phyloP scores from a whole-genome alignment of 2,888 invertebrate species.

The Cybosia mesomella region DNA sequence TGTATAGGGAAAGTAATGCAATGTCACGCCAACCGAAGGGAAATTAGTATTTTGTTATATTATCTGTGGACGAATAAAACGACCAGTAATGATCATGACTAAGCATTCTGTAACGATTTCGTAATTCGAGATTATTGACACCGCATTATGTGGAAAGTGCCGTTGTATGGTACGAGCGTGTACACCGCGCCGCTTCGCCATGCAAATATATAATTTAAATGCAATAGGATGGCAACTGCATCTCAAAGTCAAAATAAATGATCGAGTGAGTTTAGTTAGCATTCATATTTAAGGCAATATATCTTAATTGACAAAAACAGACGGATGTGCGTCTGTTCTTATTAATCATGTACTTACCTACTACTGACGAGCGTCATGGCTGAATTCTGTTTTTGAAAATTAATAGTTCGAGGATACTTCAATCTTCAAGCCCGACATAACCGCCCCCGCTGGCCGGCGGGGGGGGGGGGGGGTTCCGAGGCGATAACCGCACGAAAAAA shows the following conservation, averaged over 20 bases:
- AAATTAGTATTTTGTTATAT: slow-evolving; percentile 50
- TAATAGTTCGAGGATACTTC: too few relatives aligned
- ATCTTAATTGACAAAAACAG: neutral
- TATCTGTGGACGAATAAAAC: slow-evolving; percentile 42
- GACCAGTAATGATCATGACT: slow-evolving; percentile 52
- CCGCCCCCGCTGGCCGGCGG: too few relatives aligned
- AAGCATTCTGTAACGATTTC: slow-evolving; percentile 46
- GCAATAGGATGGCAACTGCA: neutral
- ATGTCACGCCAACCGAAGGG: slow-evolving; percentile 51
- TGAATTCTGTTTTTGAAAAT: neutral
- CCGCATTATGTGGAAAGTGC: slow-evolving; percentile 28
- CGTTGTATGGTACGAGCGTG: neutral
- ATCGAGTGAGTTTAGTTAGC: neutral
- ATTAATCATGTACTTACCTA: neutral
- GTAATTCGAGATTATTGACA: slow-evolving; percentile 47
- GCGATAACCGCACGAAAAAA: too few relatives aligned
- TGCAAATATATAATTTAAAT: slow-evolving; percentile 1
- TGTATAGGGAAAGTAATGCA: slow-evolving; percentile 47
- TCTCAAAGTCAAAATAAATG: neutral
- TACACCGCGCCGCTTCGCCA: neutral
- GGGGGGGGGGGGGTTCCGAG: too few relatives aligned
- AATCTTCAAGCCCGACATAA: too few relatives aligned
- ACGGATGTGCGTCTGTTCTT: neutral
- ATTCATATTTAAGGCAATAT: neutral
- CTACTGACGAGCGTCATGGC: neutral